A percentile compares a stretch with the other conserved stretches of the same genome.
Conservation (phyloP, 2,113 vertebrate genomes). For the Clupea harengus region DNA sequence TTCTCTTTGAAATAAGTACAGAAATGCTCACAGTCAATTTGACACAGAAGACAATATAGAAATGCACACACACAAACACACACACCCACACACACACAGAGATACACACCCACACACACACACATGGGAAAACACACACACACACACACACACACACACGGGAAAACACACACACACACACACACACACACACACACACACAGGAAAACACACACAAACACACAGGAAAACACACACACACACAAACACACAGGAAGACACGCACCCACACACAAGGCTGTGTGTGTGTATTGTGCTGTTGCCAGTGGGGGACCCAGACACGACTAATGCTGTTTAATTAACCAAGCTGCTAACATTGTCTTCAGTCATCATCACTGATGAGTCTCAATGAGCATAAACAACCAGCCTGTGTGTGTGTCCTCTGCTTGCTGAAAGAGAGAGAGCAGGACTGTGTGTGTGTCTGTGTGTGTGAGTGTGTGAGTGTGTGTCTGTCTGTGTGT, state of each 20-base stretch:
- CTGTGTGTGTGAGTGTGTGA: neutral
- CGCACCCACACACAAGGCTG: neutral
- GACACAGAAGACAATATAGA: neutral
- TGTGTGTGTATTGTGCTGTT: neutral
- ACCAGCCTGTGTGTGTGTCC: neutral
- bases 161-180: neutral
- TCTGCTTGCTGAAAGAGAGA: no score
- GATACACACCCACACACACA: neutral
- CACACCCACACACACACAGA: neutral
- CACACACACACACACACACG: neutral
- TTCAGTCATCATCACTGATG: slow-evolving; percentile 34
- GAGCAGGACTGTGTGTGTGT: neutral
- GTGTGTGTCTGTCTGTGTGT: neutral
- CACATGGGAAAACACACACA: neutral
- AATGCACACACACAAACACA: slow-evolving; percentile 6
- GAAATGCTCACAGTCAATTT: no score
- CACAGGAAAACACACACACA: neutral
- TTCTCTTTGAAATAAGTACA: no score
- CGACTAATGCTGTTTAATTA: slow-evolving; percentile 41
- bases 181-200: neutral
- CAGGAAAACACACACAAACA: neutral
- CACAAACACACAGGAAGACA: no score
- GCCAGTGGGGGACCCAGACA: neutral
- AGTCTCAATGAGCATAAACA: slow-evolving; percentile 20
- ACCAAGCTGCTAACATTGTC: slow-evolving; percentile 51